These are phyloP conservation scores for Aporophyla nigra DNA, from an alignment of 2,888 invertebrate species.

Conservation along the genomic window DNA sequence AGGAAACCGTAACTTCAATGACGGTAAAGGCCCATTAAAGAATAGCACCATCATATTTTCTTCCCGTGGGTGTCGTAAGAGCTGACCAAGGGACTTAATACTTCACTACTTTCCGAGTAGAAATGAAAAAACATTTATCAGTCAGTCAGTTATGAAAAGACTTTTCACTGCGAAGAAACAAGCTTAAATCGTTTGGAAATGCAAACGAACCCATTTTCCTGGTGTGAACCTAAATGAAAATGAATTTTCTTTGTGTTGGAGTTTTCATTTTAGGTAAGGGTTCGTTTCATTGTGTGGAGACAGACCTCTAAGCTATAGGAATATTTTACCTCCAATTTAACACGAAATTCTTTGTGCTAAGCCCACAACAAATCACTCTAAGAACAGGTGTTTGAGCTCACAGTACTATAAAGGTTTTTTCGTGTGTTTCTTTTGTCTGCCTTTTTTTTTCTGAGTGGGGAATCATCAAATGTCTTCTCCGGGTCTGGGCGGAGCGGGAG, in stretches of 20 bases:
- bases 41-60: no score
- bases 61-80: no score
- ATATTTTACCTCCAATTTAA: slow-evolving; percentile 10
- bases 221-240: neutral
- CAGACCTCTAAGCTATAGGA: neutral
- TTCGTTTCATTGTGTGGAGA: neutral
- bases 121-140: neutral
- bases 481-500: no score
- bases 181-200: neutral
- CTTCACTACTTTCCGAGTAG: no score
- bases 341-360: neutral
- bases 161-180: neutral
- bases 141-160: neutral
- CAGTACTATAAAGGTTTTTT: neutral
- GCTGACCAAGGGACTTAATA: no score
- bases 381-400: slow-evolving; percentile 24
- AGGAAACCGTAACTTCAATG: no score
- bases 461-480: no score
- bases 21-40: no score
- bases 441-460: no score
- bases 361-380: slow-evolving; percentile 19
- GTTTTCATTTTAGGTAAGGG: neutral
- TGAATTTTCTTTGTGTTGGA: slow-evolving; percentile 8
- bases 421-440: neutral
- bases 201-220: neutral